Evolutionary conservation across 2,888 invertebrate species (phyloP).

Genomic region (Microchrysa polita): DNA sequence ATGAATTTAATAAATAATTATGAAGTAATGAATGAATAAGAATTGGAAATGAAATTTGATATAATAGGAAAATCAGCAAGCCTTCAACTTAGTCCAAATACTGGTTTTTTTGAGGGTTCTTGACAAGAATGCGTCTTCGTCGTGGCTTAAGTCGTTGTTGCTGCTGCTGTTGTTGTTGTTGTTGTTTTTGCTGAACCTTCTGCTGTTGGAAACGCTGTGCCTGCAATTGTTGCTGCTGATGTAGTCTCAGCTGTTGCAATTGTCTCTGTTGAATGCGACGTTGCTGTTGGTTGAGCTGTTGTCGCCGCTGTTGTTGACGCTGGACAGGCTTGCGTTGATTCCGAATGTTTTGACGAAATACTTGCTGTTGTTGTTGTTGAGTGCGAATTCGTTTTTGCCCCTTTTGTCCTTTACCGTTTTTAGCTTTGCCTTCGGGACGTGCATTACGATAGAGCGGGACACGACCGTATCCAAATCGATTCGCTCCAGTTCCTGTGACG

Average conservation of each 20-base stretch:
- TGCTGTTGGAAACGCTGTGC: neutral
- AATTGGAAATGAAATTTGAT: neutral
- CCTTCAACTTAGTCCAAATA: neutral
- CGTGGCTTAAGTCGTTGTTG: neutral
- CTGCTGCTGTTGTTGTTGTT: neutral
- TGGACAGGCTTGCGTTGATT: neutral
- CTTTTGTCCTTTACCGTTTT: neutral
- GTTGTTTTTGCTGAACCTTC: neutral
- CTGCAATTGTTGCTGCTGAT: neutral
- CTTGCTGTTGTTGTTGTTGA: no score
- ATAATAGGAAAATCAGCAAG: neutral
- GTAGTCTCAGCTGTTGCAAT: no score
- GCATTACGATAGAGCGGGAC: slow-evolving; percentile 8
- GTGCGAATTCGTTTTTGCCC: neutral
- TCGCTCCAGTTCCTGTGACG: slow-evolving; percentile 5
- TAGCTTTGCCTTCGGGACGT: neutral
- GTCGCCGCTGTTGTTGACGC: neutral
- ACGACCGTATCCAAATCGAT: neutral
- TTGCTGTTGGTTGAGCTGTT: neutral
- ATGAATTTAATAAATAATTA: slow-evolving; percentile 1
- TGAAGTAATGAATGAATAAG: neutral
- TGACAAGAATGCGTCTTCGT: neutral
- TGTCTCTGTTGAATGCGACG: neutral
- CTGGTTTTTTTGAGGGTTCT: neutral
- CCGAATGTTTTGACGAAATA: neutral